Percentiles rank a stretch among this genome's conserved stretches.
phyloP scores from a whole-genome alignment of 2,888 invertebrate genomes.

The Melinopterus prodromus region DNA sequence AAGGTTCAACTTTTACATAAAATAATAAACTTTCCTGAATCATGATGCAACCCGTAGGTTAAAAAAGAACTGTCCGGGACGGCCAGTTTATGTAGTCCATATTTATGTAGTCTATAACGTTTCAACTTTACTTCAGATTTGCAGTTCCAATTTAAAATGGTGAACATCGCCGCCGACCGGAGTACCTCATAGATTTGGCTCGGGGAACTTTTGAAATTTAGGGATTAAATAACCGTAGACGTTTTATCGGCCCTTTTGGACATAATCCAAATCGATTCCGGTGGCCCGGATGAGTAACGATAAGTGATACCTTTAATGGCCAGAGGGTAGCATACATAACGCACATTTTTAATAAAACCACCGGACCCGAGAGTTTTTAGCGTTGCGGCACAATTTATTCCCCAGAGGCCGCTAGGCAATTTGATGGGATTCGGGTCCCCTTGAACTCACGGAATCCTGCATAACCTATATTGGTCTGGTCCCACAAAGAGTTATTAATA shows the following conservation, averaged over 20 bases:
- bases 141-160: not conserved
- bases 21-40: no score
- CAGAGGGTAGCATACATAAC: constrained; percentile 22
- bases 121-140: not conserved
- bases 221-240: not conserved
- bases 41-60: no score
- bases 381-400: constrained; percentile 7
- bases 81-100: not conserved
- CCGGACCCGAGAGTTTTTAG: constrained; percentile 7
- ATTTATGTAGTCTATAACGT: not conserved
- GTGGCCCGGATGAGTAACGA: not conserved
- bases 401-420: constrained; percentile 10
- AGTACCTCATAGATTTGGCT: not conserved
- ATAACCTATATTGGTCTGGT: not conserved
- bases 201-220: not conserved
- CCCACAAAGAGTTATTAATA: constrained; percentile 25
- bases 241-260: constrained; percentile 10
- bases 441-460: not conserved
- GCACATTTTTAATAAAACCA: constrained; percentile 22
- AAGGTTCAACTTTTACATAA: no score
- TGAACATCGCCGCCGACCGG: not conserved
- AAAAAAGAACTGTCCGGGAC: no score
- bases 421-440: not conserved
- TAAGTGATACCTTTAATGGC: constrained; percentile 13
- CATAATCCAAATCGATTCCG: constrained; percentile 15